Percentiles rank a stretch among this genome's conserved stretches.
These are phyloP conservation scores for Plutella xylostella DNA, from an alignment of 2,888 invertebrate species.

Conservation along the genomic window DNA sequence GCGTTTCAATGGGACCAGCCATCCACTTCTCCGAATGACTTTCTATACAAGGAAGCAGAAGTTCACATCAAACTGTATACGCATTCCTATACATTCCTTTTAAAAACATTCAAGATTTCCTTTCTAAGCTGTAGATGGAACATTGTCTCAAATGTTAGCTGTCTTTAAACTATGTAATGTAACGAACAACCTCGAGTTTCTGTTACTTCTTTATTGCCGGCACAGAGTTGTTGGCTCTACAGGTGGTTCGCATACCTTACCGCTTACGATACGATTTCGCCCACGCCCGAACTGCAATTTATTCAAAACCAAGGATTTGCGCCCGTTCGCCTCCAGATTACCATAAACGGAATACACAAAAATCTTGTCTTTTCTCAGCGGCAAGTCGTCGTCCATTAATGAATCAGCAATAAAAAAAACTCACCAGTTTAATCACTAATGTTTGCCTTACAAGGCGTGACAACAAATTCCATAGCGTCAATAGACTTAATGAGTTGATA, in stretches of 20 bases:
- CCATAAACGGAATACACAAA: constrained; percentile 7
- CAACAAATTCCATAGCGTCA: constrained; percentile 2
- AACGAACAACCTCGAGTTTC: constrained; percentile 22
- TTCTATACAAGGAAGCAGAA: constrained; percentile 3
- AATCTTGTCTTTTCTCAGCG: constrained; percentile 7
- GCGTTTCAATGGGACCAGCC: constrained; percentile 40
- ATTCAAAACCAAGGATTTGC: constrained; percentile 57
- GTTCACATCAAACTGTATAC: constrained; percentile 4
- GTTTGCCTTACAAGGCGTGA: background rate
- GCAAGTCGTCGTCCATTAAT: background rate
- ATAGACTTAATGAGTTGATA: constrained; percentile 22
- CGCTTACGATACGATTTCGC: constrained; percentile 39
- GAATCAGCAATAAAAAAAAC: constrained; percentile 5
- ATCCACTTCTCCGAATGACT: constrained; percentile 36
- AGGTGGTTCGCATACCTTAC: constrained; percentile 50
- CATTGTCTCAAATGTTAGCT: background rate
- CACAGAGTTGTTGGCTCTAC: constrained; percentile 27
- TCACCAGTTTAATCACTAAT: constrained; percentile 4
- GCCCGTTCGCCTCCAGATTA: constrained; percentile 28
- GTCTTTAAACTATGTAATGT: background rate
- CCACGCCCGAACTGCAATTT: constrained; percentile 52
- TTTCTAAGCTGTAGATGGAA: background rate
- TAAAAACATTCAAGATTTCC: background rate
- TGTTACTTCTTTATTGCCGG: constrained; percentile 29
- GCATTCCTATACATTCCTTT: too few species aligned